These are phyloP conservation scores for Uromys caudimaculatus DNA, from an alignment of 2,797 vertebrate genomes.

Conservation along the genomic window DNA sequence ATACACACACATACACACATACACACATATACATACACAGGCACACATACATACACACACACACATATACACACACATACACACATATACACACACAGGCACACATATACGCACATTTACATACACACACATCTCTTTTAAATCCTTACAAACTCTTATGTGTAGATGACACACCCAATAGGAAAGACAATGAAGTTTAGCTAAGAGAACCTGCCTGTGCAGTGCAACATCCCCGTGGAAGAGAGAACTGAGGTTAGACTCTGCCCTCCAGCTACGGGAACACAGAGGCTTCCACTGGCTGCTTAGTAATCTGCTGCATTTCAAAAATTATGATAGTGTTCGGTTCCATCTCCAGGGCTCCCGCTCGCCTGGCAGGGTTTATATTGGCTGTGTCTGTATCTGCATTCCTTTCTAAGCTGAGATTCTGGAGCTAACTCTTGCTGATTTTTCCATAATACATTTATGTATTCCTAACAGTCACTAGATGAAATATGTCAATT, in stretches of 20 bases:
- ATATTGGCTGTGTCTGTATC: neutral
- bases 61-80: no score
- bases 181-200: neutral
- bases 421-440: neutral
- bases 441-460: neutral
- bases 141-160: neutral
- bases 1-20: no score
- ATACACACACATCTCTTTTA: neutral
- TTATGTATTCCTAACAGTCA: neutral
- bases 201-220: neutral
- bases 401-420: slow-evolving; percentile 2
- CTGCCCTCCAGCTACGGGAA: neutral
- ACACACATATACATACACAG: no score
- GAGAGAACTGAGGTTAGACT: neutral
- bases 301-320: neutral
- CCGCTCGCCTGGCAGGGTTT: neutral
- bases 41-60: no score
- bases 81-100: no score
- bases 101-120: no score
- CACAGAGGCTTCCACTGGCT: neutral
- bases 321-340: neutral
- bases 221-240: neutral
- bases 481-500: neutral
- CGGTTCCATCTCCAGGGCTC: neutral
- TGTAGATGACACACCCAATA: neutral